phyloP scores from a whole-genome alignment of 2,888 invertebrate species.

The Zhuqinia jingwanae region DNA sequence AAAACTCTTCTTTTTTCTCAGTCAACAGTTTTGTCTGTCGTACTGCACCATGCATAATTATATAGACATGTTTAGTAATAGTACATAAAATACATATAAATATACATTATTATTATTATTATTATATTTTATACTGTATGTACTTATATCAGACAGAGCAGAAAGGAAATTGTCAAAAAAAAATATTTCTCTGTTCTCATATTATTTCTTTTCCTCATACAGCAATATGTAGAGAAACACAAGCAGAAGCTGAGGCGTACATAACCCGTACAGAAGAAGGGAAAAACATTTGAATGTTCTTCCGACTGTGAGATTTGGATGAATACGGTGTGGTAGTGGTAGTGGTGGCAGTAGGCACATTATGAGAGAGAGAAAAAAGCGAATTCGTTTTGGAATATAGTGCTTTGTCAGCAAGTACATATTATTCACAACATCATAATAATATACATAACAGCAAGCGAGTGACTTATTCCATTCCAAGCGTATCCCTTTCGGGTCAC shows the following conservation, averaged over 20 bases:
- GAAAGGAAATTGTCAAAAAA: background rate
- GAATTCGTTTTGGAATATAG: background rate
- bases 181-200: background rate
- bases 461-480: constrained; percentile 48
- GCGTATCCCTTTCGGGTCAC: constrained; percentile 60
- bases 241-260: too few relatives aligned
- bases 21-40: too few relatives aligned
- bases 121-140: too few relatives aligned
- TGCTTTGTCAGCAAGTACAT: background rate
- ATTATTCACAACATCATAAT: too few relatives aligned
- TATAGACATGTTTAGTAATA: too few relatives aligned
- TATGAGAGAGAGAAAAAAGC: background rate
- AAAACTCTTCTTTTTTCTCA: too few relatives aligned
- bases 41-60: too few relatives aligned
- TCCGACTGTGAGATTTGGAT: constrained; percentile 49
- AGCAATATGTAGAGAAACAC: background rate
- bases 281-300: constrained; percentile 40
- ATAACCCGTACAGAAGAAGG: too few relatives aligned
- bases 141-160: background rate
- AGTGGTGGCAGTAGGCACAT: background rate
- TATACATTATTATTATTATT: too few relatives aligned
- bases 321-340: background rate
- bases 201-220: too few relatives aligned
- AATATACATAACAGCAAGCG: background rate
- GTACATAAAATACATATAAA: background rate